Percentiles rank a stretch among this genome's conserved stretches.
Evolutionary conservation across 2,888 invertebrate species (phyloP).

Genomic region (Cryptophagus acutangulus): DNA sequence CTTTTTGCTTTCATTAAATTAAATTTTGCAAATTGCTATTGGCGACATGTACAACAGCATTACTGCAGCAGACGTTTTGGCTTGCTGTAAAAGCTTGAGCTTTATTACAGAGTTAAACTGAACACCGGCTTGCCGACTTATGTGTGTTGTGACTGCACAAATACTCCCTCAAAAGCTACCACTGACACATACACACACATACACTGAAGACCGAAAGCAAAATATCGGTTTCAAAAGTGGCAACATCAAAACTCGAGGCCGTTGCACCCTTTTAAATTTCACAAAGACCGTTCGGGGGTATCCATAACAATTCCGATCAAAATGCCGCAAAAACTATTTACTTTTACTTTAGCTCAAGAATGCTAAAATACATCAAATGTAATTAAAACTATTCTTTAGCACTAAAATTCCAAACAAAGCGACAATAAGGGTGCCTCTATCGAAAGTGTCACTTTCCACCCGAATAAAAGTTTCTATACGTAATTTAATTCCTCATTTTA

Average conservation of each 20-base stretch:
- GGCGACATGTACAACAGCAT: constrained; percentile 29
- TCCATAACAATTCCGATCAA: too few species aligned
- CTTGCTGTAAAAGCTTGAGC: constrained; percentile 28
- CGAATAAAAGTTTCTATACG: too few species aligned
- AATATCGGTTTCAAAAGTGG: constrained; percentile 27
- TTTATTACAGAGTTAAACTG: constrained; percentile 25
- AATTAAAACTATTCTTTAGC: too few species aligned
- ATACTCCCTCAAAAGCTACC: constrained; percentile 24
- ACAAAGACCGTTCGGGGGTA: too few species aligned
- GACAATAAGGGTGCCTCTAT: too few species aligned
- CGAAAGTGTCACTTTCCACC: too few species aligned
- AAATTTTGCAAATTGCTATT: constrained; percentile 32
- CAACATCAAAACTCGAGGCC: constrained; percentile 20
- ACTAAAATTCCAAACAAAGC: too few species aligned
- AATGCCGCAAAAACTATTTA: too few species aligned
- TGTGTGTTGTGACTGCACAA: constrained; percentile 22
- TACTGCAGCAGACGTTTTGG: constrained; percentile 28
- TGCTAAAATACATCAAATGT: too few species aligned
- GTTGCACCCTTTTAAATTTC: constrained; percentile 22
- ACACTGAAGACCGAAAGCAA: constrained; percentile 27
- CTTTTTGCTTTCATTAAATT: constrained; percentile 30
- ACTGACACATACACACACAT: constrained; percentile 18
- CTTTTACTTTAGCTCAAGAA: too few species aligned
- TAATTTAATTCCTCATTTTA: too few species aligned
- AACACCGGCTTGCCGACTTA: constrained; percentile 22